Percentiles rank a stretch among this genome's conserved stretches.
Conservation (phyloP, 2,888 invertebrate genomes). For the Drosophila merina region DNA sequence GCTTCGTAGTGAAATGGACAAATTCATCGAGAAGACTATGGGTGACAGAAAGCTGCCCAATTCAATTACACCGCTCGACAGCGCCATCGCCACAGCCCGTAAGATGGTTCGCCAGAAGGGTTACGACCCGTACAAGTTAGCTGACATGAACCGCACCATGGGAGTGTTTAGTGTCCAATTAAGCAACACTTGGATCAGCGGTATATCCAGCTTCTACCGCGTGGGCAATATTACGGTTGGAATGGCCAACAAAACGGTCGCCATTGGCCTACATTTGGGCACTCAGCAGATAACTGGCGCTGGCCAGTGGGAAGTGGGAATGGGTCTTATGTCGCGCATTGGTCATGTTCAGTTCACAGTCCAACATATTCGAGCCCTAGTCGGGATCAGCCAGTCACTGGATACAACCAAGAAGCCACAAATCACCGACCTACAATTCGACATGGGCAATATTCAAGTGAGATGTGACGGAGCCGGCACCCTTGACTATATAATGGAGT, state of each 20-base stretch:
- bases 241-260: slow-evolving; percentile 89
- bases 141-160: slow-evolving; percentile 89
- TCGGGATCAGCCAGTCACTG: slow-evolving; percentile 90
- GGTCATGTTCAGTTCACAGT: slow-evolving; percentile 91
- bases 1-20: slow-evolving; percentile 89
- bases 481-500: slow-evolving; percentile 92
- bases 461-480: slow-evolving; percentile 94
- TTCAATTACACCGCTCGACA: slow-evolving; percentile 93
- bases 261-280: slow-evolving; percentile 87
- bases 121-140: slow-evolving; percentile 90
- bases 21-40: slow-evolving; percentile 88
- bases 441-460: slow-evolving; percentile 93
- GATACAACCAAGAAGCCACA: slow-evolving; percentile 90
- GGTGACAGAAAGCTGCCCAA: slow-evolving; percentile 91
- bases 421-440: slow-evolving; percentile 90
- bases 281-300: slow-evolving; percentile 91
- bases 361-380: slow-evolving; percentile 89
- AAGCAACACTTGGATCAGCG: slow-evolving; percentile 90
- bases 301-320: slow-evolving; percentile 91
- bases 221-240: slow-evolving; percentile 90
- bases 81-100: slow-evolving; percentile 90
- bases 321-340: slow-evolving; percentile 88
- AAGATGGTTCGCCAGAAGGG: slow-evolving; percentile 87
- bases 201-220: slow-evolving; percentile 92
- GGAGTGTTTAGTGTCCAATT: slow-evolving; percentile 89